A percentile compares a stretch with the other conserved stretches of the same genome.
Evolutionary conservation across 2,797 vertebrate genomes (phyloP).

Genomic region (Anabas testudineus): DNA sequence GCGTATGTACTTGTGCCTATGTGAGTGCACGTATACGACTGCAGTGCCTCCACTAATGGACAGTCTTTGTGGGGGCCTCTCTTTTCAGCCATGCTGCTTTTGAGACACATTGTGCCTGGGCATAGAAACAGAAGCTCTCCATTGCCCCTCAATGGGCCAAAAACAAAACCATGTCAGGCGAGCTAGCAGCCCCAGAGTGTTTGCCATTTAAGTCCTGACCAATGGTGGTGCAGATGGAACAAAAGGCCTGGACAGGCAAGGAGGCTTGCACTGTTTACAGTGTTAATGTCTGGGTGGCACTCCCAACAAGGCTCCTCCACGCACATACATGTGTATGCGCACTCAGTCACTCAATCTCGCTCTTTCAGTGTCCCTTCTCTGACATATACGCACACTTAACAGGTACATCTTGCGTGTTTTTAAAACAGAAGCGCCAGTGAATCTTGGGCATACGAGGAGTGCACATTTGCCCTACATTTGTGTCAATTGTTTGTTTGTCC

Average conservation of each 20-base stretch:
- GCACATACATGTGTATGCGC: conserved; percentile 54
- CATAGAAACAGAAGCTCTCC: conserved; percentile 83
- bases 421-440: conserved; percentile 8
- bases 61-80: conserved; percentile 78
- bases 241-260: conserved; percentile 74
- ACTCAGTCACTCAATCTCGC: conserved; percentile 50
- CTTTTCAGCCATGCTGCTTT: conserved; percentile 80
- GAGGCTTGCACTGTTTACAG: conserved; percentile 79
- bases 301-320: conserved; percentile 67
- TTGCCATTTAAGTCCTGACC: conserved; percentile 81
- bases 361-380: conserved; percentile 20
- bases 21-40: conserved; percentile 57
- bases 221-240: conserved; percentile 78
- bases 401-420: conserved; percentile 32
- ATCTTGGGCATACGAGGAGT: neutral
- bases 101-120: conserved; percentile 77
- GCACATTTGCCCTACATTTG: conserved; percentile 9
- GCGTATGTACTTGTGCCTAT: conserved; percentile 18
- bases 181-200: conserved; percentile 84
- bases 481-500: conserved; percentile 9
- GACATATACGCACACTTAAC: conserved; percentile 29
- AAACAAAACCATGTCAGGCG: conserved; percentile 83
- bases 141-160: conserved; percentile 79
- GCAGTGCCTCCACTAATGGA: conserved; percentile 74
- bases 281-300: conserved; percentile 78